Percentiles rank a stretch among this genome's conserved stretches.
Conservation (phyloP, 64 coral and sea anemone species). For the Montipora cactus region DNA sequence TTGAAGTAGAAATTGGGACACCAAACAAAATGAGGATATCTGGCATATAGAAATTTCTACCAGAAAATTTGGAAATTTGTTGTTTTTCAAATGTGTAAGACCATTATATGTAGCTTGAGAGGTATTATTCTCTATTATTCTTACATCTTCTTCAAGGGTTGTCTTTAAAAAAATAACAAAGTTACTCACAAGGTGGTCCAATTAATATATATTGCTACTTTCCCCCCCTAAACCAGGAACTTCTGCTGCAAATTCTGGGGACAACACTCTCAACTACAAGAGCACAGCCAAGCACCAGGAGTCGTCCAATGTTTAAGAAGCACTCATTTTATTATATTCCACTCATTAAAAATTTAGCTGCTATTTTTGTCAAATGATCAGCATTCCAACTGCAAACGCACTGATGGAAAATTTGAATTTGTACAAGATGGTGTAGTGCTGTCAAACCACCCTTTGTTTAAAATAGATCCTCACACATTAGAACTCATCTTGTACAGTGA, state of each 20-base stretch:
- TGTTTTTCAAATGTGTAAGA: no score
- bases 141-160: no score
- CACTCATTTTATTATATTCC: constrained; percentile 36
- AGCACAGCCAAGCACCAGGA: not conserved
- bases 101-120: no score
- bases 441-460: constrained; percentile 28
- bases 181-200: not conserved
- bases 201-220: not conserved
- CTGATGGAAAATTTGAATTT: constrained; percentile 26
- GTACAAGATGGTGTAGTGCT: constrained; percentile 10
- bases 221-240: not conserved
- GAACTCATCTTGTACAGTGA: constrained; percentile 62
- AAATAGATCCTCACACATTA: not conserved
- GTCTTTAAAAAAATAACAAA: not conserved
- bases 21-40: not conserved
- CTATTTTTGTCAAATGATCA: constrained; percentile 3
- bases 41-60: not conserved
- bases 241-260: not conserved
- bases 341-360: constrained; percentile 5
- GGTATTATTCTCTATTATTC: no score
- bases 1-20: not conserved
- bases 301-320: not conserved
- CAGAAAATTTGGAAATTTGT: no score
- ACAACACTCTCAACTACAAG: constrained; percentile 22
- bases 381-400: not conserved